phyloP scores from a whole-genome alignment of 2,888 invertebrate genomes.

The Ornithoptera alexandrae region DNA sequence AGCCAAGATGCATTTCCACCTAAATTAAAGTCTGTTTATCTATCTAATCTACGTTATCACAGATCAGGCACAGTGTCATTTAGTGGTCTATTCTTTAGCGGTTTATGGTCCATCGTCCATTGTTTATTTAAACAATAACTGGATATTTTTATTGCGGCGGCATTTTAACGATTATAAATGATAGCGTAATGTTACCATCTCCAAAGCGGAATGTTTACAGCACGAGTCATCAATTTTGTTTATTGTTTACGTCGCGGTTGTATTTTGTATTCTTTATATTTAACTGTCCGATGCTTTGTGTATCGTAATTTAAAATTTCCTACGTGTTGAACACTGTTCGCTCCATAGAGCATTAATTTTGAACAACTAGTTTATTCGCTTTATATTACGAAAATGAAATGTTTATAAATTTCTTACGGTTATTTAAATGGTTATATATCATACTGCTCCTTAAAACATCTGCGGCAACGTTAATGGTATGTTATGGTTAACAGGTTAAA shows the following conservation, averaged over 20 bases:
- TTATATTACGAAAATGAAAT: constrained; percentile 10
- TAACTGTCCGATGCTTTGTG: constrained; percentile 20
- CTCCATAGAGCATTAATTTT: constrained; percentile 14
- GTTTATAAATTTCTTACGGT: constrained; percentile 9
- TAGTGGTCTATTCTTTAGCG: constrained; percentile 61
- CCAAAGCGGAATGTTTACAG: constrained; percentile 35
- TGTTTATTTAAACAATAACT: constrained; percentile 78
- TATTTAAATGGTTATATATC: constrained; percentile 10
- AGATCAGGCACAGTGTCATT: constrained; percentile 60
- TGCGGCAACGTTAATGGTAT: neutral
- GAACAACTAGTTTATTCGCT: constrained; percentile 25
- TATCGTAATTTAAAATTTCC: constrained; percentile 23
- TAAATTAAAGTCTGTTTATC: constrained; percentile 10
- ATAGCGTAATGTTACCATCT: constrained; percentile 46
- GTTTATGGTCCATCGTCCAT: constrained; percentile 65
- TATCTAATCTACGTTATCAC: constrained; percentile 57
- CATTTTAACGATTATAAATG: constrained; percentile 71
- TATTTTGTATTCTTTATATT: constrained; percentile 28
- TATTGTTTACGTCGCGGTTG: constrained; percentile 32
- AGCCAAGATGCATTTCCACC: neutral
- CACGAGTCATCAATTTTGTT: constrained; percentile 37
- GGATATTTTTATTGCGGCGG: constrained; percentile 64
- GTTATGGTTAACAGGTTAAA: neutral
- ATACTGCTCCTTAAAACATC: neutral
- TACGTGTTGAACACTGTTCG: constrained; percentile 12